These are phyloP conservation scores for Cathartes aura DNA, from an alignment of 2,113 vertebrate species.

Conservation along the genomic window DNA sequence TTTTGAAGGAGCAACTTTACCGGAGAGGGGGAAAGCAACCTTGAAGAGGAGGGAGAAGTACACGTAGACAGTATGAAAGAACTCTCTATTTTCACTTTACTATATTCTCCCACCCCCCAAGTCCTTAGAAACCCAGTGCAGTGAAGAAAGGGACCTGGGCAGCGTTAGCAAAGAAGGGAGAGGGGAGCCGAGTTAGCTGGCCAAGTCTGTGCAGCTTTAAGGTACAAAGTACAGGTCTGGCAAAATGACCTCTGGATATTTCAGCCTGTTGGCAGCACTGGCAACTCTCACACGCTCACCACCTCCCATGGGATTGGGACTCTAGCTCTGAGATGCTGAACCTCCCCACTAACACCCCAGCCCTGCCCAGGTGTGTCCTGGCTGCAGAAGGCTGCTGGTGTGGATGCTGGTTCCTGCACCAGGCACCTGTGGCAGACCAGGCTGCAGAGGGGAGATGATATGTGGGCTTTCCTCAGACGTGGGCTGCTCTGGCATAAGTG, in stretches of 20 bases:
- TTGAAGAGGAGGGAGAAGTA: background rate
- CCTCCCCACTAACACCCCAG: too few species aligned
- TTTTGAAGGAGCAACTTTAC: background rate
- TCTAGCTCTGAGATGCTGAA: background rate
- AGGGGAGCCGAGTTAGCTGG: background rate
- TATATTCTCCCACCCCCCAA: accelerated
- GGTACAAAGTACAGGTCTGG: background rate
- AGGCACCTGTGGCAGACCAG: background rate
- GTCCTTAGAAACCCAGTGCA: background rate
- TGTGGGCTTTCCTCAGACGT: background rate
- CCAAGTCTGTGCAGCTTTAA: background rate
- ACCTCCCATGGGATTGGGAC: background rate
- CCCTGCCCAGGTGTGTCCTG: background rate
- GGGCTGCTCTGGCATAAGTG: background rate
- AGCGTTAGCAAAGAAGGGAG: background rate
- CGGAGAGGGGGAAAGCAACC: background rate
- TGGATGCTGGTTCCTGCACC: background rate
- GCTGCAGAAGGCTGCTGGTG: background rate
- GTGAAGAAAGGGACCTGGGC: background rate
- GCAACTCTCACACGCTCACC: accelerated
- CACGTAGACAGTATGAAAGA: background rate
- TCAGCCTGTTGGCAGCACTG: background rate
- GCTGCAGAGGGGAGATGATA: background rate
- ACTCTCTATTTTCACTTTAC: background rate
- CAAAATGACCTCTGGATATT: background rate